These are phyloP conservation scores for Xanthostigma xanthostigma DNA, from an alignment of 2,888 invertebrate species.

Conservation along the genomic window DNA sequence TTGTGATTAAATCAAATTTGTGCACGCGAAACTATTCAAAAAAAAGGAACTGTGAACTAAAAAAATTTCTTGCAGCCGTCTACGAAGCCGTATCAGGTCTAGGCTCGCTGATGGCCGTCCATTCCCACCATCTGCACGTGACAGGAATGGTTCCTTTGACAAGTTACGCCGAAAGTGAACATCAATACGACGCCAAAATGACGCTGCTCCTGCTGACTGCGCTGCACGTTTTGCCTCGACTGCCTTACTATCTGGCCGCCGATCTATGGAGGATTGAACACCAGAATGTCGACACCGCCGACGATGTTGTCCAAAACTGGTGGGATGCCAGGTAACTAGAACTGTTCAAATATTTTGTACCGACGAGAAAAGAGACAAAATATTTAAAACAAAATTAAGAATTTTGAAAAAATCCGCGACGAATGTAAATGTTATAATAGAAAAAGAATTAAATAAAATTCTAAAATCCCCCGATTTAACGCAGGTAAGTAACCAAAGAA, in stretches of 20 bases:
- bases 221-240: slow-evolving; percentile 36
- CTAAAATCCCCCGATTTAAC: too few species aligned
- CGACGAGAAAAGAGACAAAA: too few species aligned
- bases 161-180: slow-evolving; percentile 24
- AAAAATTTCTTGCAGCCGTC: slow-evolving; percentile 25
- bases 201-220: slow-evolving; percentile 37
- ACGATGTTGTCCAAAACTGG: slow-evolving; percentile 27
- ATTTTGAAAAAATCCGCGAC: too few species aligned
- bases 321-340: slow-evolving; percentile 36
- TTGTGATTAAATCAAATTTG: background rate
- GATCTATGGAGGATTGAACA: slow-evolving; percentile 39
- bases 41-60: background rate
- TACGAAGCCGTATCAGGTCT: slow-evolving; percentile 39
- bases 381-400: too few species aligned
- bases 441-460: too few species aligned
- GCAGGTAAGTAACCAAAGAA: too few species aligned
- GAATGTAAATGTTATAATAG: too few species aligned
- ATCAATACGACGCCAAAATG: slow-evolving; percentile 31
- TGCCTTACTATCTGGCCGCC: slow-evolving; percentile 38
- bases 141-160: slow-evolving; percentile 32
- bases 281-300: slow-evolving; percentile 27
- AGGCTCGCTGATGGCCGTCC: slow-evolving; percentile 34
- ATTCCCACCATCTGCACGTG: slow-evolving; percentile 33
- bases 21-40: too few species aligned
- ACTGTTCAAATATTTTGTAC: slow-evolving; percentile 11